Evolutionary conservation across 1,140 invertebrate genomes (phyloP), one percentile per base, ranked within the genome.

Genomic region (Drosophila virilis): DNA sequence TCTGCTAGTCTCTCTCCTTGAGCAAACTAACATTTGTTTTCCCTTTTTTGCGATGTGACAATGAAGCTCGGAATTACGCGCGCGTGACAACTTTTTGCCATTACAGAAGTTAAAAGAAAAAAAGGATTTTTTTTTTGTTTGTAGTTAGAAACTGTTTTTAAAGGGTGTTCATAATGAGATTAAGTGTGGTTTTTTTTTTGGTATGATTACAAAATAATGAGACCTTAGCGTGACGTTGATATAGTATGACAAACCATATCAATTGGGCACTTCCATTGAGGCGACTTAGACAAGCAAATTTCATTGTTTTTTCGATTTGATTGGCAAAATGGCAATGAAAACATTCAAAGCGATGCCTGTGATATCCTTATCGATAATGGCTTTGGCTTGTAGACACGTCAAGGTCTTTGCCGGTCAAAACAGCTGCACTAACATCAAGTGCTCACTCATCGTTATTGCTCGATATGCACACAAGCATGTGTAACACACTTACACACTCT

Each of bases 361-460:
- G n/a, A 38, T 42, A 45, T 50, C 37, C 51, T 28, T 50, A 48
- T 43, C 51, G 65, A 43, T 58, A 84, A 83, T 83, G 79, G 80
- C 72, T 61, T 77, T 80, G 72, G 54, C 59, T 60, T 73, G 55
- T 65, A 59, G 42, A 57, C 54, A 64, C 50, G 58, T 59, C 69
- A 60, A 33, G 45, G 55, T 42, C 69, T 45, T 66, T 45, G 52
- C 58, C 55, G 42, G 58, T 54, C 66, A 62, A 75, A 75, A 59
- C 73, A 59, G 67, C 57, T 59, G 59, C 80, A 80, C 80, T 77
- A 74, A 74, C 77, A 58, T 62, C 81, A 74, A 84, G 81, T 80
- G 77, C 73, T 77, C 80, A 84, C 78, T 83, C 80, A 80, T 84
- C 77, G 76, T 77, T 84, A 80, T 84, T 76, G 67, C 77, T 77